Percentiles rank a stretch among this genome's conserved stretches.
Evolutionary conservation across 2,113 vertebrate species (phyloP).

Genomic region (Ptychochromis oligacanthus): DNA sequence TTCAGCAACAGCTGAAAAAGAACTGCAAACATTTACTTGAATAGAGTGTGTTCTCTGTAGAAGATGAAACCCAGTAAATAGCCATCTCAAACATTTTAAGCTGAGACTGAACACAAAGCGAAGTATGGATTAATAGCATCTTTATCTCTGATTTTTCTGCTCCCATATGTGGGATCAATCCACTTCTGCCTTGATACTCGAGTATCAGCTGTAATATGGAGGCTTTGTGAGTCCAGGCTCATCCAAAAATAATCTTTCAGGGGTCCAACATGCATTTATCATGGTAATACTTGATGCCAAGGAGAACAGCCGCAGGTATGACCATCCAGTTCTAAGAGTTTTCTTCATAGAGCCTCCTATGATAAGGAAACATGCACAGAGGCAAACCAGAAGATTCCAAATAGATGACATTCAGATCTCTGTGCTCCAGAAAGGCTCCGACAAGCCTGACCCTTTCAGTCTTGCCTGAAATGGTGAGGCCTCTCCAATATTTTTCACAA

Average conservation of each 20-base stretch:
- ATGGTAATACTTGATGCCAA: neutral
- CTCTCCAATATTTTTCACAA: neutral
- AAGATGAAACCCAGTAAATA: rapidly evolving
- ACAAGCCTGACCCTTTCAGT: neutral
- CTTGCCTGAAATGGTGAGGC: neutral
- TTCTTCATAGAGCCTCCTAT: neutral
- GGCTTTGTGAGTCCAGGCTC: neutral
- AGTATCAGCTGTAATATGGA: neutral
- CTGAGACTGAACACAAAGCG: neutral
- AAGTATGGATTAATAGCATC: neutral
- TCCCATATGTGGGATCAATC: neutral
- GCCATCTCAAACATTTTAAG: neutral
- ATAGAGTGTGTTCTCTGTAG: neutral
- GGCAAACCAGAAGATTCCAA: neutral
- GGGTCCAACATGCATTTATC: neutral
- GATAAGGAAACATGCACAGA: neutral
- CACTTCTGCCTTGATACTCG: neutral
- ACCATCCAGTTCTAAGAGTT: neutral
- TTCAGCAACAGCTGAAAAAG: neutral
- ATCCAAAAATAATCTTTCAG: neutral
- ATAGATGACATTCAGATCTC: neutral
- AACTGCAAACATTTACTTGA: neutral
- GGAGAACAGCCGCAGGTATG: neutral
- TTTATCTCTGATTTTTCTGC: constrained; percentile 1
- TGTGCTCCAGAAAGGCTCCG: neutral